phyloP scores from a whole-genome alignment of 2,888 invertebrate genomes.

The Microctonus hyperodae region DNA sequence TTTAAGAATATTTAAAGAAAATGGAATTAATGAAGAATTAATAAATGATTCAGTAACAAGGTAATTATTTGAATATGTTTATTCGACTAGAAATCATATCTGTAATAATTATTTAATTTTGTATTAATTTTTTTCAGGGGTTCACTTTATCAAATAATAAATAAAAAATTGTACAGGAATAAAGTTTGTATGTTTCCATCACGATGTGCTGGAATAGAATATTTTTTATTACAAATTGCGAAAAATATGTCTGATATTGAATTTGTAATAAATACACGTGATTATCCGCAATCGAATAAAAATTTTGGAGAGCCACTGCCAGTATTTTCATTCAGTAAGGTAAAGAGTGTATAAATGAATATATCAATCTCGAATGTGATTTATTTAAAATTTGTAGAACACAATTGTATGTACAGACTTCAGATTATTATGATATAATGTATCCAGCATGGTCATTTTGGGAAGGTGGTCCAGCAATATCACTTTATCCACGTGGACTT shows the following conservation, averaged over 20 bases:
- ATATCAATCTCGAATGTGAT: background rate
- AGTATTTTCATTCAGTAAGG: constrained; percentile 97
- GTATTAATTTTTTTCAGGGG: constrained; percentile 65
- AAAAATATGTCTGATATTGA: constrained; percentile 82
- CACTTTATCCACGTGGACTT: constrained; percentile 89
- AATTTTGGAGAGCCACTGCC: constrained; percentile 72
- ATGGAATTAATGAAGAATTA: constrained; percentile 74
- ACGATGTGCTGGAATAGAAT: constrained; percentile 88
- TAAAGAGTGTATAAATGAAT: constrained; percentile 48
- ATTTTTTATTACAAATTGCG: constrained; percentile 79
- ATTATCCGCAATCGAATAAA: constrained; percentile 87
- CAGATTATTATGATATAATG: constrained; percentile 87
- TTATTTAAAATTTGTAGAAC: background rate
- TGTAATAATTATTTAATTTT: constrained; percentile 4
- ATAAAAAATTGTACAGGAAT: constrained; percentile 81
- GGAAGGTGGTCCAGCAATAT: constrained; percentile 97
- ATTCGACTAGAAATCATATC: constrained; percentile 1
- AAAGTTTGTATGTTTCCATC: constrained; percentile 90
- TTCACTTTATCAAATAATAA: constrained; percentile 83
- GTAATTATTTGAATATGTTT: constrained; percentile 40
- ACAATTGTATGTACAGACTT: constrained; percentile 64
- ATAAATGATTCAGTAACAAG: constrained; percentile 67
- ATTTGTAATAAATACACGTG: constrained; percentile 86
- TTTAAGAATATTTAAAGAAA: constrained; percentile 71
- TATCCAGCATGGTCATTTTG: constrained; percentile 98